A percentile compares a stretch with the other conserved stretches of the same genome.
These are phyloP conservation scores for Vulpes ferrilata DNA, from an alignment of 2,113 vertebrate species.

Conservation along the genomic window DNA sequence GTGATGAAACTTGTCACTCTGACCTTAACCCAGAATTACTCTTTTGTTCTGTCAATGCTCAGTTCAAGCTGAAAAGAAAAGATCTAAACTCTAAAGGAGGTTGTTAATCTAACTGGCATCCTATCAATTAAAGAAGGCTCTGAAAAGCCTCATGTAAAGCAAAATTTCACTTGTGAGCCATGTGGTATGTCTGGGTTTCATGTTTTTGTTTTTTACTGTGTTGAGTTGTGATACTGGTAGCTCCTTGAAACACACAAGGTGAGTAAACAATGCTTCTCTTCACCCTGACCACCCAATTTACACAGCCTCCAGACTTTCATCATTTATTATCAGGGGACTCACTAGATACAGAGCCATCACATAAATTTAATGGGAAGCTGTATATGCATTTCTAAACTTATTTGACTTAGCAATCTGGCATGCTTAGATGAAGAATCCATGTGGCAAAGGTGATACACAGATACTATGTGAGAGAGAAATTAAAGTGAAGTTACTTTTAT, in stretches of 20 bases:
- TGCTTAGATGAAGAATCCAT: neutral
- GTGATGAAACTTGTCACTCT: constrained; percentile 19
- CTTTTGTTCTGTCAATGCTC: neutral
- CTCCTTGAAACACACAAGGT: neutral
- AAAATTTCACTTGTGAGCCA: constrained; percentile 14
- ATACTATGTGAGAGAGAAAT: neutral
- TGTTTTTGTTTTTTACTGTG: neutral
- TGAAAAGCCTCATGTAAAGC: neutral
- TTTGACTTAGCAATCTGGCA: neutral
- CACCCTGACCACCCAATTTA: neutral
- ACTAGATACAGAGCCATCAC: neutral
- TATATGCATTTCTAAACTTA: neutral
- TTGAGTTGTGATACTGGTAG: neutral
- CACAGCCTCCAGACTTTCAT: neutral
- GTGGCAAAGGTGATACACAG: neutral
- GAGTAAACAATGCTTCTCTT: neutral
- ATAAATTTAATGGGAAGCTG: neutral
- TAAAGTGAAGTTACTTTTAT: neutral
- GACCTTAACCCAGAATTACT: constrained; percentile 60
- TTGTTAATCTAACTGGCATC: neutral
- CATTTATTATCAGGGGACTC: neutral
- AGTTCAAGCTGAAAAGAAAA: constrained; percentile 24
- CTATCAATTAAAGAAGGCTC: neutral
- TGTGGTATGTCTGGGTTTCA: neutral
- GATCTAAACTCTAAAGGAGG: constrained; percentile 26